phyloP scores from a whole-genome alignment of 2,888 invertebrate genomes.

The Hypsopygia costalis region DNA sequence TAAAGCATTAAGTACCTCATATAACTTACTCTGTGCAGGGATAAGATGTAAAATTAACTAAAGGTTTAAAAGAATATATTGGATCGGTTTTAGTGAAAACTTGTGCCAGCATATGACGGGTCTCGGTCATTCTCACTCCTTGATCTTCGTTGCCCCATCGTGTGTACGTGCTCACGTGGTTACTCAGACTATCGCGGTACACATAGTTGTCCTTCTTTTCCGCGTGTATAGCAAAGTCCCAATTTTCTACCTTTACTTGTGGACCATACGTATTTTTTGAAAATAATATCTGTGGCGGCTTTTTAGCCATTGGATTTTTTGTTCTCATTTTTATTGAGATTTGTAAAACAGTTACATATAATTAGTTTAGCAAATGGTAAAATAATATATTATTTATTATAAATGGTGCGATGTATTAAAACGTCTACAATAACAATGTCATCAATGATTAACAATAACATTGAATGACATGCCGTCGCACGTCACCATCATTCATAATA shows the following conservation, averaged over 20 bases:
- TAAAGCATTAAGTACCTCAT: too few relatives aligned
- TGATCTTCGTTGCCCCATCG: conserved; percentile 63
- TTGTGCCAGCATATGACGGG: conserved; percentile 68
- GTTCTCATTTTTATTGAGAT: conserved; percentile 45
- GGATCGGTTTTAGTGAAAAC: conserved; percentile 60
- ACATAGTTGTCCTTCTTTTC: conserved; percentile 74
- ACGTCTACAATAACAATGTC: too few relatives aligned
- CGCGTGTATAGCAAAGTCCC: conserved; percentile 60
- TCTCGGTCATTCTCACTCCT: conserved; percentile 61
- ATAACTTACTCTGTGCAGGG: conserved; percentile 69
- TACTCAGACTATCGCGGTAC: conserved; percentile 63
- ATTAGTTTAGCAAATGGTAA: neutral
- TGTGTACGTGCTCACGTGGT: conserved; percentile 69
- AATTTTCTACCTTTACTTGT: conserved; percentile 62
- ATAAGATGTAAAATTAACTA: conserved; percentile 71
- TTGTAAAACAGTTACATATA: too few relatives aligned
- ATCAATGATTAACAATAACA: too few relatives aligned
- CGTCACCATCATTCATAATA: too few relatives aligned
- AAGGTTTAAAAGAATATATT: conserved; percentile 61
- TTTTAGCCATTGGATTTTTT: conserved; percentile 56
- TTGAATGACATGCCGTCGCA: too few relatives aligned
- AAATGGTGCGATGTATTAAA: too few relatives aligned
- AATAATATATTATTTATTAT: neutral
- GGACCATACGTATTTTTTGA: conserved; percentile 62
- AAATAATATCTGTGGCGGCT: conserved; percentile 68